Base-by-base conservation (phyloP, 2,888 invertebrate species). In the Calliphora vomitoria region DNA sequence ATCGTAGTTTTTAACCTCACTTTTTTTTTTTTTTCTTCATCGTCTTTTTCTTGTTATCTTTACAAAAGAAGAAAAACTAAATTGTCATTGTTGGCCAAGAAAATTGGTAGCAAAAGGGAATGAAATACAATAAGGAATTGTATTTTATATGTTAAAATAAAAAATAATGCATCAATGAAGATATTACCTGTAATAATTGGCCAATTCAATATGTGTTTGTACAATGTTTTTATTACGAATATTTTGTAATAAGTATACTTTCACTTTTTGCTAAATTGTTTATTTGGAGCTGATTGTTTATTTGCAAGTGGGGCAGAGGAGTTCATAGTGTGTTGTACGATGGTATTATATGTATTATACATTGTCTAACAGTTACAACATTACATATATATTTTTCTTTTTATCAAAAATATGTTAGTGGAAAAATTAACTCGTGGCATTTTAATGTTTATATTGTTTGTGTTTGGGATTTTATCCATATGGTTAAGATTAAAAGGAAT, bases 1-100 rank as follows among this genome's bases (percentile, higher is more conserved):
- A 79, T 74, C 72, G 55, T 74, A 78, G 58, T 69, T 79, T 85
- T 86, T 89, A 89, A 89, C 88, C 88, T 89, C 87, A 89, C 87
- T 86, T 87, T 83, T 82, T 53, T 18, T 11, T 66, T 53, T 69
- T 41, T 44, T 18, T 72, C 44, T 58, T 47, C 31, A 15, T 41
- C 10, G 44, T 71, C 4, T 64, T 13, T 35, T 66, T 13, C 55
- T 69, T 82, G 66, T 75, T 82, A 50, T 82, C 58, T 53, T 47
- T 55, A 47, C 11, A 62, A 47, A 60, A 64, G 25, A 71, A 75
- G 20, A 76, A 71, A 25, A 82, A 82, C 18, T 60, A 72, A 75
- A 78, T 84, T 86, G 64, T 79, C 41, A 76, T 78, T 78, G 47
- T 82, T 74, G 20, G 62, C 10, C 50, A 82, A 38, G 41, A 53